Percentiles rank a stretch among this genome's conserved stretches.
phyloP scores from a whole-genome alignment of 2,797 vertebrate species.

The Brachyrhaphis roseni region DNA sequence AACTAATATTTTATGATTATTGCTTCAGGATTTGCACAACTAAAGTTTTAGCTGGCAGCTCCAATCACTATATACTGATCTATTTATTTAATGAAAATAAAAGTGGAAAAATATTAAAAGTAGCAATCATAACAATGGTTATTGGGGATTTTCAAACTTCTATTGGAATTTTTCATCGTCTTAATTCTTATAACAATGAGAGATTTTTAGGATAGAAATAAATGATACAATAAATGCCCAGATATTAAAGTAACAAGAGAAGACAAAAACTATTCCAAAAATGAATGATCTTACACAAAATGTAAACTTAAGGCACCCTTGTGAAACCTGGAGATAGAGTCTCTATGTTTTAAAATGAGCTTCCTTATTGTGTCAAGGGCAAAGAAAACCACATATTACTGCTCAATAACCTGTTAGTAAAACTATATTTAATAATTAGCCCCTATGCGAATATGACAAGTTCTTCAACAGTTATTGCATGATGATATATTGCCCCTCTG shows the following conservation, averaged over 20 bases:
- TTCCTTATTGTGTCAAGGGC: background rate
- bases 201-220: background rate
- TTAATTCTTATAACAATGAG: background rate
- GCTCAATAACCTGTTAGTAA: background rate
- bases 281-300: background rate
- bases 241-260: background rate
- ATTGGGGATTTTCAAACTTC: background rate
- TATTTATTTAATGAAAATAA: background rate
- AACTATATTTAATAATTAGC: slow-evolving; percentile 9
- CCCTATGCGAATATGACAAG: background rate
- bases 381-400: background rate
- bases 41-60: too few relatives aligned
- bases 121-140: background rate
- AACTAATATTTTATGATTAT: too few relatives aligned
- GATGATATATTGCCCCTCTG: background rate
- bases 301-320: background rate
- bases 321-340: background rate
- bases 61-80: too few relatives aligned
- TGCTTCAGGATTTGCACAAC: too few relatives aligned
- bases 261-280: background rate
- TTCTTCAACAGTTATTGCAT: background rate
- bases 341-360: background rate
- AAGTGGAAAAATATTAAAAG: background rate
- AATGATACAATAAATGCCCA: background rate
- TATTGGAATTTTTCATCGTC: background rate